Evolutionary conservation across 2,113 vertebrate species (phyloP), one percentile per base, ranked within the genome.

Genomic region (Takifugu flavidus): DNA sequence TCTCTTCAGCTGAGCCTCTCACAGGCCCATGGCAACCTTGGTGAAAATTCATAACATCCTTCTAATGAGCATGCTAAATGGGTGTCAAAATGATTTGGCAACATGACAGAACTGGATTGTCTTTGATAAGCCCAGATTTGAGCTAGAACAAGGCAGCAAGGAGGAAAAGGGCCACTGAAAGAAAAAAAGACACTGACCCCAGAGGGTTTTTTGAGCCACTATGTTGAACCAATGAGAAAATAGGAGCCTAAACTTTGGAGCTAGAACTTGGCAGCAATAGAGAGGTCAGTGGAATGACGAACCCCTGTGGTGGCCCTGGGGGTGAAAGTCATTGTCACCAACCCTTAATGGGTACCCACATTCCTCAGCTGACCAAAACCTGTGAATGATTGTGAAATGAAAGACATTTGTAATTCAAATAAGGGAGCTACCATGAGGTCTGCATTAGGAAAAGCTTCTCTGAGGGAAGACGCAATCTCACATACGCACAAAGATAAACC

Each of bases 11-110:
- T 72, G 72, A 75, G 56, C 62, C 25, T 59, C 69, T 78, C 65
- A 27, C 58, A 79, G 79, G 79, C 79, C 75, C 67, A 78, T 70
- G 71, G 71, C 74, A 78, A 82, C 89, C 89, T 89, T 89, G 20
- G 90, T 94, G 91, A 93, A 94, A 93, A 92, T 93, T 92, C 89
- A 80, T 89, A 49, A 49, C 47, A 49, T 15, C 5, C n/a, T 5
- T n/a, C 47, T 83, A 76, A 87, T 87, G 80, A 90, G 85, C 88
- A 89, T 89, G 86, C 79, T 86, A 87, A 90, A 89, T 87, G 86
- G 83, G 75, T 87, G 89, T 89, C 82, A 88, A 69, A 75, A 89
- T 82, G 82, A 86, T 77, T 88, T 90, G 88, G 85, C 86, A 56
- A 79, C 72, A 76, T 72, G 87, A 87, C 87, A 90, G 75, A 67